Percentiles rank a stretch among this genome's conserved stretches.
Evolutionary conservation across 2,797 vertebrate species (phyloP).

Genomic region (Smutsia temminckii): DNA sequence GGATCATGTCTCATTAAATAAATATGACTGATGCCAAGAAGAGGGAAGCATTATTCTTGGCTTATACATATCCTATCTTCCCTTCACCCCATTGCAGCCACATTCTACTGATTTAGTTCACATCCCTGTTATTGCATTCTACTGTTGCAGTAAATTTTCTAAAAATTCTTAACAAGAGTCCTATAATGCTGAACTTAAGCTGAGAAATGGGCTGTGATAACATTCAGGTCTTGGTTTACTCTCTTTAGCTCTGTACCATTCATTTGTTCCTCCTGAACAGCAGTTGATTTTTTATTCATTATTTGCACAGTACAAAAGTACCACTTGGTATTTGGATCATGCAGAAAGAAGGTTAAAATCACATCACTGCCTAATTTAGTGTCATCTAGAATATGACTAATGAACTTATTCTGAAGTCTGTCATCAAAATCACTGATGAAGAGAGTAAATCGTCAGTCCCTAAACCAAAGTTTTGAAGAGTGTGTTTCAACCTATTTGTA

Average conservation of each 20-base stretch:
- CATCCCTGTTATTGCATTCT: background rate
- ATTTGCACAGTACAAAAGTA: background rate
- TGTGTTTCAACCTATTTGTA: background rate
- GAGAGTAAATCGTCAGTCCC: background rate
- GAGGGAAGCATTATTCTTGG: background rate
- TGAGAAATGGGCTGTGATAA: background rate
- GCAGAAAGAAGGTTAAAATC: background rate
- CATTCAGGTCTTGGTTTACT: background rate
- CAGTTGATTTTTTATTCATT: background rate
- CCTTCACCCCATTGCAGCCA: background rate
- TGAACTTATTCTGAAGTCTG: background rate
- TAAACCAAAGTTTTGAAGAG: conserved; percentile 21
- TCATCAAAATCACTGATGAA: conserved; percentile 4
- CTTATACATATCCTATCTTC: background rate
- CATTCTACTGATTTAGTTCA: background rate
- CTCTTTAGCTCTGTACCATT: background rate
- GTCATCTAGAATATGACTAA: background rate
- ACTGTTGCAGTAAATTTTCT: background rate
- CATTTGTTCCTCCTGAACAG: background rate
- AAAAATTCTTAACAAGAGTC: background rate
- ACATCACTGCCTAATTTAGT: background rate
- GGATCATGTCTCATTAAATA: background rate
- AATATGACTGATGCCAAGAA: background rate
- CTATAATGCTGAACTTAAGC: background rate
- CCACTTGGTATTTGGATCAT: background rate